A percentile compares a stretch with the other conserved stretches of the same genome.
These are phyloP conservation scores for Drosophila virilis DNA, from an alignment of 1,140 invertebrate species.

Conservation along the genomic window DNA sequence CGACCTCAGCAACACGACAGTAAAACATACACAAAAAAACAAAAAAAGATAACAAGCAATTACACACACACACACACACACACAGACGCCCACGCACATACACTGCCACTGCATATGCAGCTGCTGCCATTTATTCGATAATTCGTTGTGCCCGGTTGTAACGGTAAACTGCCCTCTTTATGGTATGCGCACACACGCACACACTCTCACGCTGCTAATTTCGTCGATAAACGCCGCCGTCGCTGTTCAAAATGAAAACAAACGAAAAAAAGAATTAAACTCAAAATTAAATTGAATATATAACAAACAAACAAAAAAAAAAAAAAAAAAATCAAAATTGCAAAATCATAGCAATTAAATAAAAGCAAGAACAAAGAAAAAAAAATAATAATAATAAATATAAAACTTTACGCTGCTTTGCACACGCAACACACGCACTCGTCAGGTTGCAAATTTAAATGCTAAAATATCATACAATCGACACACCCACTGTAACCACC, in stretches of 20 bases:
- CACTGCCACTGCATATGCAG: conserved; percentile 10
- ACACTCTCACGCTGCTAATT: conserved; percentile 31
- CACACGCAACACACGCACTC: conserved; percentile 66
- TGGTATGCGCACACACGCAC: conserved; percentile 9
- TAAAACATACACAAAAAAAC: conserved; percentile 2
- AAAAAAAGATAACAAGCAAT: background rate
- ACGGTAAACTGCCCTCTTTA: conserved; percentile 31
- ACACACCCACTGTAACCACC: conserved; percentile 44
- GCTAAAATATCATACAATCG: conserved; percentile 44
- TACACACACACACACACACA: conserved; percentile 21
- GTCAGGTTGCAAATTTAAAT: conserved; percentile 53
- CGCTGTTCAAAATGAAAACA: conserved; percentile 28
- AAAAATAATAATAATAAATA: background rate
- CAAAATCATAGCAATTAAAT: background rate
- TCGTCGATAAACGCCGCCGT: conserved; percentile 41
- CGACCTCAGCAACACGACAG: conserved; percentile 9
- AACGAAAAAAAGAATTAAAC: conserved; percentile 4
- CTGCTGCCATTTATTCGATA: conserved; percentile 32
- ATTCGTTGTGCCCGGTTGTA: conserved; percentile 39
- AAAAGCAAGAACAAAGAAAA: conserved; percentile 6
- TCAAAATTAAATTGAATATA: conserved; percentile 14
- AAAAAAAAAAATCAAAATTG: background rate
- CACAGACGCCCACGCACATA: background rate
- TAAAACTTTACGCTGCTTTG: conserved; percentile 51
- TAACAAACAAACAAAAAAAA: conserved; percentile 14